Evolutionary conservation across 2,797 vertebrate genomes (phyloP).

Genomic region (Oceanodroma leucorhoa): DNA sequence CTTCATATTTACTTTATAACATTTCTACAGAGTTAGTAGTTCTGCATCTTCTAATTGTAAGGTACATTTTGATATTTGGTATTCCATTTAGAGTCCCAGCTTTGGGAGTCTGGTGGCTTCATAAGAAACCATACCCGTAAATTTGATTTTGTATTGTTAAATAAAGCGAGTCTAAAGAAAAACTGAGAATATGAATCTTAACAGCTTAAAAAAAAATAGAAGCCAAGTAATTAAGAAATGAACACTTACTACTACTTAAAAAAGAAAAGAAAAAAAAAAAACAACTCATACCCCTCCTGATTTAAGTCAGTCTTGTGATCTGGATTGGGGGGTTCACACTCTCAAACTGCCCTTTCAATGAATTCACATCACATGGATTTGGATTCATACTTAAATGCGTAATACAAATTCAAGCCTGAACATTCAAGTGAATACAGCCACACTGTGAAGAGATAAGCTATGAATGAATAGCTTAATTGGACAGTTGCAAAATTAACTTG

Average conservation of each 20-base stretch:
- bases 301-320: not conserved
- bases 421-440: conserved; percentile 43
- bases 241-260: not conserved
- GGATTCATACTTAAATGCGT: not conserved
- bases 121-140: not conserved
- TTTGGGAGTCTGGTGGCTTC: not conserved
- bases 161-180: not conserved
- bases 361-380: not conserved
- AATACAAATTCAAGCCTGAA: conserved; percentile 35
- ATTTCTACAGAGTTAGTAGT: not conserved
- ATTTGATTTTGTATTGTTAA: not conserved
- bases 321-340: not conserved
- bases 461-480: conserved; percentile 37
- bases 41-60: not conserved
- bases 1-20: not conserved
- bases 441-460: conserved; percentile 61
- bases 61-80: not conserved
- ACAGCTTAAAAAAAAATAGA: not conserved
- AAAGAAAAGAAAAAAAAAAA: not conserved
- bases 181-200: not conserved
- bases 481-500: conserved; percentile 58
- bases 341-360: not conserved
- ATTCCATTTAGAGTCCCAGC: not conserved
- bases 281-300: not conserved
- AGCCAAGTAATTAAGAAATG: not conserved